Evolutionary conservation across 1,140 invertebrate species (phyloP).

Genomic region (Magallana ariakensis): DNA sequence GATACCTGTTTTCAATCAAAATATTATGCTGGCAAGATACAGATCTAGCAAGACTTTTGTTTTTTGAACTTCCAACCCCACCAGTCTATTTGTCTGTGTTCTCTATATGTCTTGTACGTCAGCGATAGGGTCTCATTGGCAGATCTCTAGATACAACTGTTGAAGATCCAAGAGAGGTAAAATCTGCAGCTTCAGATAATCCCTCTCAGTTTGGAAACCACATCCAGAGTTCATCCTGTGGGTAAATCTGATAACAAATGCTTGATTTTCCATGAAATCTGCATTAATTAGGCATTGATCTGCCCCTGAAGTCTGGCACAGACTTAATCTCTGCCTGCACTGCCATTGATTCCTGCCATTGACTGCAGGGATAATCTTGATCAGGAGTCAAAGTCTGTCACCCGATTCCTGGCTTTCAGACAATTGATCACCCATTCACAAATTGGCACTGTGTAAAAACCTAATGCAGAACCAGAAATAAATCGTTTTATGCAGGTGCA

Average conservation of each 20-base stretch:
- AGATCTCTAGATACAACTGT: not conserved
- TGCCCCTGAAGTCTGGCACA: not conserved
- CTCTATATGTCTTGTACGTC: not conserved
- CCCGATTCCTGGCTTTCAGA: not conserved
- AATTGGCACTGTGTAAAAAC: constrained; percentile 1
- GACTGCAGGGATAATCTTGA: not conserved
- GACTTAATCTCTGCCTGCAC: not conserved
- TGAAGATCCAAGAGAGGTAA: not conserved
- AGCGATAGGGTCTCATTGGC: not conserved
- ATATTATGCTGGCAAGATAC: not conserved
- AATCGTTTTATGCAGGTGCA: not conserved
- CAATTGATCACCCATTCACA: constrained; percentile 27
- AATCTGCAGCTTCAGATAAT: not conserved
- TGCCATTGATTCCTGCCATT: constrained; percentile 14
- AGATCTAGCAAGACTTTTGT: not conserved
- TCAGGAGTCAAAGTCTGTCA: not conserved
- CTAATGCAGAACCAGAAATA: not conserved
- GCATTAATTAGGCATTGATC: constrained; percentile 24
- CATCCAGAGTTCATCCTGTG: not conserved
- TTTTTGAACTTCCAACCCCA: not conserved
- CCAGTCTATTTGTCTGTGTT: not conserved
- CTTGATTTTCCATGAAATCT: constrained; percentile 11
- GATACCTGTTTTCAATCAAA: constrained; percentile 5
- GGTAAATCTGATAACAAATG: constrained; percentile 29
- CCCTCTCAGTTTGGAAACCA: not conserved